These are phyloP conservation scores for Balearica regulorum DNA, from an alignment of 2,797 vertebrate species.

Conservation along the genomic window DNA sequence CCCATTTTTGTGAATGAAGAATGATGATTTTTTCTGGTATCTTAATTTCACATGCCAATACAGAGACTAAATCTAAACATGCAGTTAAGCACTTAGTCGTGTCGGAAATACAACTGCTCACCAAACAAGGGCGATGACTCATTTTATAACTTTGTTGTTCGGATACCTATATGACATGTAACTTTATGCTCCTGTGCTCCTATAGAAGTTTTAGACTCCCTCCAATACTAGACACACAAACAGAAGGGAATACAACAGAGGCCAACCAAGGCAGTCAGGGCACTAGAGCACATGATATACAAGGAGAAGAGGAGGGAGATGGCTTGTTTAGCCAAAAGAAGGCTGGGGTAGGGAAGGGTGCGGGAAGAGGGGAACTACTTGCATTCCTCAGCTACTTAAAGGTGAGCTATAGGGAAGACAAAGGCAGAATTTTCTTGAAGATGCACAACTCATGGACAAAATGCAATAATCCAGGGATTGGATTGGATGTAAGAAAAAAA, in stretches of 20 bases:
- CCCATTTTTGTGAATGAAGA: not conserved
- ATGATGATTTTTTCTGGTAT: not conserved
- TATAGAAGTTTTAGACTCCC: not conserved
- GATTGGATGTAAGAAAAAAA: not conserved
- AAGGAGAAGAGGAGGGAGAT: not conserved
- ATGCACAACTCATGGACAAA: not conserved
- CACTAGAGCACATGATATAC: not conserved
- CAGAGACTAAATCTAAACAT: not conserved
- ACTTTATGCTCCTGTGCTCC: not conserved
- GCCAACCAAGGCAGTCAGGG: not conserved
- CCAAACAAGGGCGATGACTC: not conserved
- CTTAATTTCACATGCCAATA: not conserved
- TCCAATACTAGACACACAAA: not conserved
- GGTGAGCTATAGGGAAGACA: not conserved
- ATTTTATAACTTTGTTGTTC: not conserved
- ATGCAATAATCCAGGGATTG: not conserved
- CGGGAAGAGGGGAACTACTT: not conserved
- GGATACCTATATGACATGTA: not conserved
- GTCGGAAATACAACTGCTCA: not conserved
- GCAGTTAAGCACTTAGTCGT: not conserved
- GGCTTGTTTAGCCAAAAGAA: not conserved
- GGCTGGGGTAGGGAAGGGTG: not conserved
- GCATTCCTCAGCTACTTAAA: not conserved
- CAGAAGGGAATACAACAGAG: not conserved
- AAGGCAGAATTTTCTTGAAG: not conserved